Evolutionary conservation across 2,113 vertebrate species (phyloP).

Genomic region (Eubucco bourcierii): DNA sequence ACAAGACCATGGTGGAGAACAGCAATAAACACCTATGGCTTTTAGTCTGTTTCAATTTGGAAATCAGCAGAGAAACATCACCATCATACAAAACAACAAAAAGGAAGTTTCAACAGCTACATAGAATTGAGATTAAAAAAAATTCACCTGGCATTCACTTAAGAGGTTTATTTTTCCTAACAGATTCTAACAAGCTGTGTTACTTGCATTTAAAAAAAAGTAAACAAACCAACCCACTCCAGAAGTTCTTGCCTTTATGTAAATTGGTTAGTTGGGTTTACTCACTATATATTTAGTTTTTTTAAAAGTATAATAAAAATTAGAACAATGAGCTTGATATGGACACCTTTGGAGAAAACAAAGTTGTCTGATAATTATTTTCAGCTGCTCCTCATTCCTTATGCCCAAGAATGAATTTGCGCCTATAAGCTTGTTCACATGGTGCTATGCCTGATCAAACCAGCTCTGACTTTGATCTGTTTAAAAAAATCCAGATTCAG

Average conservation of each 20-base stretch:
- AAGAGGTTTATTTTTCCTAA: not conserved
- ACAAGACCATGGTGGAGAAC: rapidly evolving
- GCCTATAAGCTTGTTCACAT: not conserved
- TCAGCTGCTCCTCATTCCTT: not conserved
- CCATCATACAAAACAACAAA: not conserved
- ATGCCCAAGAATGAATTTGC: not conserved
- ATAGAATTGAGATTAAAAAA: not conserved
- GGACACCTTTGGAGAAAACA: not conserved
- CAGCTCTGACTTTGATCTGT: not conserved
- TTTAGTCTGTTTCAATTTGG: not conserved
- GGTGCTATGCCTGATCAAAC: not conserved
- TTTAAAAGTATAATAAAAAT: not conserved
- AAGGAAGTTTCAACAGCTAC: not conserved
- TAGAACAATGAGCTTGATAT: not conserved
- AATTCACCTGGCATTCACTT: not conserved
- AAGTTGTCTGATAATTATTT: not conserved
- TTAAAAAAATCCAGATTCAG: not conserved
- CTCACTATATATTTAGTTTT: not conserved
- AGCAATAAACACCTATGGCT: not conserved
- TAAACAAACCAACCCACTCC: not conserved
- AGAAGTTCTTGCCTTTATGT: not conserved
- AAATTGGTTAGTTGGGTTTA: not conserved
- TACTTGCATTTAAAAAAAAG: not conserved
- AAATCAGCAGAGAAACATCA: not conserved
- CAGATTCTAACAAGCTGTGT: no score